Base-by-base conservation (phyloP, 2,113 vertebrate species). In the Carassius gibelio region DNA sequence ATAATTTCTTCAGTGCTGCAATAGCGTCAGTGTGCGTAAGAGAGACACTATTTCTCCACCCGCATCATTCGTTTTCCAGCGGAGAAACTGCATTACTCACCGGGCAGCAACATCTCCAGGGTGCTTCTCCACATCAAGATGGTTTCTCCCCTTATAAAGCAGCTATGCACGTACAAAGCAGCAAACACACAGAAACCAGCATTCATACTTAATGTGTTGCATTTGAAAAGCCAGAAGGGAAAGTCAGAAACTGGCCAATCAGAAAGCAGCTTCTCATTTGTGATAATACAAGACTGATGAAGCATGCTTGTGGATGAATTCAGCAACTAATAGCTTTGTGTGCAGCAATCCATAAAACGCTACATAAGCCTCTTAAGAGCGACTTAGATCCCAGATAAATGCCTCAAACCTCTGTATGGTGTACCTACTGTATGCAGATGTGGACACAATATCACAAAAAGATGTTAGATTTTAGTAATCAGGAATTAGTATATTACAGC, bases 301-400 rank as follows among this genome's bases (percentile, higher is more conserved):
- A 36, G 62, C 68, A 84, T 57, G 34, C 81, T 68, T 72, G 61
- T 21, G 19, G 71, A 30, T 42, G 62, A 62, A 83, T 36, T 59
- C 38, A 75, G 52, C 81, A 82, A 82, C 87, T 57, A 71, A 55
- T 50, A 52, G 71, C 78, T 81, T 45, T 71, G 50, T 26, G 30
- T 26, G 45, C 64, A 48, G 38, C 72, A 57, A 85, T 77, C 45
- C 75, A 83, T 88, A 78, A 83, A 83, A 75, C n/a, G 61, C 50
- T 81, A 69, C 26, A n/a, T 13, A 80, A 81, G 69, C 84, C 71
- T 84, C 75, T 83, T 86, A 80, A 14, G 13, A 79, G 38, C 55
- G 42, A 81, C 34, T 88, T 66, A 85, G 75, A 85, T 57, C 64
- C 42, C 69, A 48, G 81, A 79, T 71, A 74, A 23, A 52, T 14